Percentiles rank a stretch among this genome's conserved stretches.
phyloP scores from a whole-genome alignment of 2,797 vertebrate species.

The Pseudomugil gertrudae region DNA sequence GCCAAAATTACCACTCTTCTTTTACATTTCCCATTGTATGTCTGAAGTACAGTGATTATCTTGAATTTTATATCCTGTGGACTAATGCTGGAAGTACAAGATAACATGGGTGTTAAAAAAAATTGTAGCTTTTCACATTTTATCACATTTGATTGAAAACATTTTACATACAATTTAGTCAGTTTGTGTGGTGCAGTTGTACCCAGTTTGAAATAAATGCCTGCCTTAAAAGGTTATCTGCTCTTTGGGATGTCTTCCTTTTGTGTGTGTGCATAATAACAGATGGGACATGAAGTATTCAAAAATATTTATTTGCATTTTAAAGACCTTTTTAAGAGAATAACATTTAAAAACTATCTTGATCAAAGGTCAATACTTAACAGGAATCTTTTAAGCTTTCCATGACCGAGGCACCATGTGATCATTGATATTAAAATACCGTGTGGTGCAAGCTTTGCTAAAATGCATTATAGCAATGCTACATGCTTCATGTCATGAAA shows the following conservation, averaged over 20 bases:
- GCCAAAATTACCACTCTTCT: slow-evolving; percentile 83
- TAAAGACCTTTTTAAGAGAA: slow-evolving; percentile 58
- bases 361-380: slow-evolving; percentile 6
- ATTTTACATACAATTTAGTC: slow-evolving; percentile 80
- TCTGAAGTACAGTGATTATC: slow-evolving; percentile 64
- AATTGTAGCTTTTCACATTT: slow-evolving; percentile 79
- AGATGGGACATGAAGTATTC: slow-evolving; percentile 37
- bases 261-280: neutral
- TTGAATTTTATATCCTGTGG: slow-evolving; percentile 79
- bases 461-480: neutral
- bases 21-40: slow-evolving; percentile 64
- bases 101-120: slow-evolving; percentile 64
- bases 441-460: slow-evolving; percentile 2
- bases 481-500: slow-evolving; percentile 3
- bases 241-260: slow-evolving; percentile 30
- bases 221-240: slow-evolving; percentile 80
- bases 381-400: slow-evolving; percentile 17
- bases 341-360: slow-evolving; percentile 3
- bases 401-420: slow-evolving; percentile 69
- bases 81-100: slow-evolving; percentile 81
- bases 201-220: slow-evolving; percentile 86
- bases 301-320: slow-evolving; percentile 72
- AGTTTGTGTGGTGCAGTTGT: slow-evolving; percentile 84
- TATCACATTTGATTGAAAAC: slow-evolving; percentile 76
- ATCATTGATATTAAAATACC: slow-evolving; percentile 8